Evolutionary conservation across 2,113 vertebrate genomes (phyloP).

Genomic region (Varanus komodoensis): DNA sequence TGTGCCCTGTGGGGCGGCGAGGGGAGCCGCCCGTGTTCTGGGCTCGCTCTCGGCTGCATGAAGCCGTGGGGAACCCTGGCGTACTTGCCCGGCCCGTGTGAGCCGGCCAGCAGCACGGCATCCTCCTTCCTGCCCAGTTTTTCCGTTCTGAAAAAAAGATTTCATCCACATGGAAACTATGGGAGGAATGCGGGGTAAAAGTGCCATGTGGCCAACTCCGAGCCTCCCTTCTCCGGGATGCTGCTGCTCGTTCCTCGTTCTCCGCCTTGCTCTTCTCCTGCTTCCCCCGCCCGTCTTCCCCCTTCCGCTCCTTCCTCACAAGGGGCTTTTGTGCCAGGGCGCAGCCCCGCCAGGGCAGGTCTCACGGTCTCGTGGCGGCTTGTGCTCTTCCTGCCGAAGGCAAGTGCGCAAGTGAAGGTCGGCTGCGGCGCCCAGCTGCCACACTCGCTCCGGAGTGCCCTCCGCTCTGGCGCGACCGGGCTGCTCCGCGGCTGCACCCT

Average conservation of each 20-base stretch:
- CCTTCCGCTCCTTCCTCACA: rapidly evolving
- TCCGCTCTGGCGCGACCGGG: neutral
- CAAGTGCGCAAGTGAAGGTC: neutral
- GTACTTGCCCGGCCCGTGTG: neutral
- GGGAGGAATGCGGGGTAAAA: neutral
- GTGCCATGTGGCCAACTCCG: neutral
- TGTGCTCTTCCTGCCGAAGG: neutral
- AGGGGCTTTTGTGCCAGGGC: neutral
- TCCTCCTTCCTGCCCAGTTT: neutral
- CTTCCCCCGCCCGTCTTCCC: neutral
- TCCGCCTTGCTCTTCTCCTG: too few relatives aligned
- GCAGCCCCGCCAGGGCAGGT: neutral
- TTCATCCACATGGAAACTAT: neutral
- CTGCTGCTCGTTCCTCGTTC: neutral
- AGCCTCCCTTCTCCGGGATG: neutral
- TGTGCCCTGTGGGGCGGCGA: too few relatives aligned
- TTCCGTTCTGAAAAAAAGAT: neutral
- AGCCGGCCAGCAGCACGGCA: neutral
- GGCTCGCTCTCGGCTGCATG: neutral
- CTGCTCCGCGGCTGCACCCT: neutral
- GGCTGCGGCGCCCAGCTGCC: neutral
- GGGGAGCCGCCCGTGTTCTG: neutral
- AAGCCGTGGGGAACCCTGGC: neutral
- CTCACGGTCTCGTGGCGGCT: neutral
- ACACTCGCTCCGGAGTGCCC: neutral